Conservation (phyloP, 2,113 vertebrate genomes). For the Osmerus mordax region DNA sequence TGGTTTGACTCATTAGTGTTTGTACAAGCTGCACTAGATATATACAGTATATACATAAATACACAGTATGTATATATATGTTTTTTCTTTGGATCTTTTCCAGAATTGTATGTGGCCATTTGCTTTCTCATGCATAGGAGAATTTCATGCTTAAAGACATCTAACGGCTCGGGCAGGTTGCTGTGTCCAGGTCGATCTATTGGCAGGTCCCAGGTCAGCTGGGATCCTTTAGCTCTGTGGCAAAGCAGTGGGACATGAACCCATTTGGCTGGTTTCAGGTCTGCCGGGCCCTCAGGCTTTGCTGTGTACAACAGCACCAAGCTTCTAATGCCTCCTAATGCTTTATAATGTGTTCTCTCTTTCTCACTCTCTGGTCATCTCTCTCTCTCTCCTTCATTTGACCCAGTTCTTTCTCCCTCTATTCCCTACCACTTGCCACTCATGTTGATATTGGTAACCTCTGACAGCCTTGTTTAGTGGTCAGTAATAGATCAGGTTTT, state of each 20-base stretch:
- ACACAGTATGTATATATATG: too few relatives aligned
- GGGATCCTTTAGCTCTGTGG: conserved; percentile 15
- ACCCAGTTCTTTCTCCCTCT: background rate
- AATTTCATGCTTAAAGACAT: background rate
- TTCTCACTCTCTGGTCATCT: conserved; percentile 3
- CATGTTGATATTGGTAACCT: conserved; percentile 33
- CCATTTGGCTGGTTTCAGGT: conserved; percentile 45
- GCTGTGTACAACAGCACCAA: conserved; percentile 27
- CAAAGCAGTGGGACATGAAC: conserved; percentile 11
- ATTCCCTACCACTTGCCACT: background rate
- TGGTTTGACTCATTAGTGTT: conserved; percentile 39
- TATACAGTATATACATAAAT: too few relatives aligned
- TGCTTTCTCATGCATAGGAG: too few relatives aligned
- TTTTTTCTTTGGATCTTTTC: too few relatives aligned
- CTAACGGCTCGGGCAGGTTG: background rate
- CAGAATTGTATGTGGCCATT: too few relatives aligned
- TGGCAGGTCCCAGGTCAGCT: background rate
- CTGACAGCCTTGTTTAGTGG: conserved; percentile 24
- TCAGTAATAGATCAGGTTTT: conserved; percentile 43
- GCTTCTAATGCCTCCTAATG: conserved; percentile 29
- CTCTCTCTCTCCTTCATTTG: conserved; percentile 33
- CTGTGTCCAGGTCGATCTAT: background rate
- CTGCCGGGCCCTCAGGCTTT: conserved; percentile 29
- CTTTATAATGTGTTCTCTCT: conserved; percentile 41
- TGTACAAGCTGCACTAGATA: too few relatives aligned